Base-by-base conservation (phyloP, 2,888 invertebrate species). In the Brassicogethes aeneus region DNA sequence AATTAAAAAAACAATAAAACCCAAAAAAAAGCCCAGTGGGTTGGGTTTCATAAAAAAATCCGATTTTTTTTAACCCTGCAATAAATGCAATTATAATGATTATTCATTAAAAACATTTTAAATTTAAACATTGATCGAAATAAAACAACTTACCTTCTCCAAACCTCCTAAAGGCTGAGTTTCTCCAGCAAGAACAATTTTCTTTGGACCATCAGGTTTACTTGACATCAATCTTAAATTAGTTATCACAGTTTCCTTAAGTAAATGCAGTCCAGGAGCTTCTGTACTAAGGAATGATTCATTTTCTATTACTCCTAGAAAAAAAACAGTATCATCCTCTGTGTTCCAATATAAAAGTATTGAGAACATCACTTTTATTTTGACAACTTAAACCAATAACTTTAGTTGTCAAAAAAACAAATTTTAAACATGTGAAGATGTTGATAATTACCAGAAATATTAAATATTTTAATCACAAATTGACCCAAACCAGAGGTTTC, bases 401-500 rank as follows among this genome's bases (percentile, higher is more conserved):
- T n/a, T n/a, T n/a, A n/a, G n/a, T n/a, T n/a, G n/a, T n/a, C n/a
- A n/a, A n/a, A n/a, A n/a, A n/a, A n/a, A n/a, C n/a, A n/a, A n/a
- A n/a, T n/a, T 23, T 23, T 23, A 23, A 23, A 7, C 10, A 23
- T 23, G 10, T 7, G 10, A 23, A n/a, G n/a, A n/a, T n/a, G n/a
- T n/a, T n/a, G n/a, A n/a, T n/a, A n/a, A n/a, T n/a, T 52, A 64
- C 70, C 70, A 43, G 68, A 61, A 41, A 60, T 53, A 52, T 71
- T 72, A 13, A 65, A 66, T 46, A 79, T 68, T 52, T 71, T 72
- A 33, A 84, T 65, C 30, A 75, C 75, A 59, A 93, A 96, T 53
- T 84, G 77, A 16, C 87, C 88, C 3, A 94, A 69, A 2, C 83
- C 79, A 2, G 81, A 75, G 0, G 91, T 85, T 58, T 82, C 76